Percentiles rank a stretch among this genome's conserved stretches.
These are phyloP conservation scores for Melanerpes formicivorus DNA, from an alignment of 2,113 vertebrate genomes.

Conservation along the genomic window DNA sequence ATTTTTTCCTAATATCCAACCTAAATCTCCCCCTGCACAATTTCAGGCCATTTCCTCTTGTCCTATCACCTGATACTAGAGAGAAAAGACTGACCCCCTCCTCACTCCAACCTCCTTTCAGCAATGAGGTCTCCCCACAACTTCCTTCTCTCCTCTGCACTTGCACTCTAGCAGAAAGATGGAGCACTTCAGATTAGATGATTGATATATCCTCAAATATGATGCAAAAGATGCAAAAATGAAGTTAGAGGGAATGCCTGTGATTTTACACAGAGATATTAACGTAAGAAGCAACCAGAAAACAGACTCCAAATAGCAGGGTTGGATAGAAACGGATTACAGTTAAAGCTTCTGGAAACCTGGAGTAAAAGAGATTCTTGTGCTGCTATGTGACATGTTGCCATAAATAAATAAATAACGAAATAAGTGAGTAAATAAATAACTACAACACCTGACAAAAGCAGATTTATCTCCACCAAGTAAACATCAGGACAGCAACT, in stretches of 20 bases:
- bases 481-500: background rate
- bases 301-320: background rate
- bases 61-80: too few relatives aligned
- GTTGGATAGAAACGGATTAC: background rate
- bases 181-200: background rate
- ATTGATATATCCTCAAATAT: background rate
- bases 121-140: too few relatives aligned
- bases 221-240: background rate
- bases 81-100: too few relatives aligned
- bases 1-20: too few relatives aligned
- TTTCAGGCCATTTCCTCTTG: too few relatives aligned
- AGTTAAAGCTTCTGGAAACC: background rate
- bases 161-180: background rate
- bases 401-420: too few relatives aligned
- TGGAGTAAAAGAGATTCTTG: background rate
- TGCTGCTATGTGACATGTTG: background rate
- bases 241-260: background rate
- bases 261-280: background rate
- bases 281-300: background rate
- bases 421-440: background rate
- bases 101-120: too few relatives aligned
- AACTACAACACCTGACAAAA: background rate
- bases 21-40: too few relatives aligned
- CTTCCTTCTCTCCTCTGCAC: too few relatives aligned
- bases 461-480: background rate